Conservation (phyloP, 2,888 invertebrate genomes). For the Neoaliturus tenellus region DNA sequence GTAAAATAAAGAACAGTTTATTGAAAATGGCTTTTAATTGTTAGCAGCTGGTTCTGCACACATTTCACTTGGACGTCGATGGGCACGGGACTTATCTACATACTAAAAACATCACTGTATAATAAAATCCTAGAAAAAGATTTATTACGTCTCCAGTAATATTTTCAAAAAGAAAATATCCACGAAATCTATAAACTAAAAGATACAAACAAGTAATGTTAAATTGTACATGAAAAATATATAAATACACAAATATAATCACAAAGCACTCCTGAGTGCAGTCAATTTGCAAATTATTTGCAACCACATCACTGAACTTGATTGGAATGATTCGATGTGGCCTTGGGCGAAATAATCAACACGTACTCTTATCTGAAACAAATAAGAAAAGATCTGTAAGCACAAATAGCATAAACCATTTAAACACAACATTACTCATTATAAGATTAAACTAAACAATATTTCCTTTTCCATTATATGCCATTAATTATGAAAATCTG, state of each 20-base stretch:
- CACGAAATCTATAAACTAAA: constrained; percentile 24
- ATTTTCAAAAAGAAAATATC: constrained; percentile 50
- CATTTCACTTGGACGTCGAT: constrained; percentile 37
- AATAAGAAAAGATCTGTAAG: background rate
- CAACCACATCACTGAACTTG: constrained; percentile 49
- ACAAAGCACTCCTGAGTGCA: constrained; percentile 48
- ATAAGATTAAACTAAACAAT: too few species aligned
- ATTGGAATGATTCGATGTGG: constrained; percentile 56
- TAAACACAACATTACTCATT: too few species aligned
- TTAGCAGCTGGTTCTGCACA: constrained; percentile 39
- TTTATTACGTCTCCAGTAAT: constrained; percentile 33
- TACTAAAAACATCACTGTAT: constrained; percentile 40
- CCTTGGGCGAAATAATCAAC: constrained; percentile 24
- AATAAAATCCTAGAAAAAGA: constrained; percentile 47
- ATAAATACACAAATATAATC: constrained; percentile 53
- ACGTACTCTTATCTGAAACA: constrained; percentile 47
- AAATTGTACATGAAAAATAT: constrained; percentile 54
- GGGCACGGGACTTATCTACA: constrained; percentile 35
- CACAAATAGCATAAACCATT: too few species aligned
- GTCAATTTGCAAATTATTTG: constrained; percentile 22
- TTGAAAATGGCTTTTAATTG: constrained; percentile 45
- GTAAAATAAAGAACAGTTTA: background rate
- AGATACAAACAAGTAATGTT: constrained; percentile 55
- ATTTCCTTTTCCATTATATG: too few species aligned
- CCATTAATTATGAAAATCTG: too few species aligned